Percentiles rank a stretch among this genome's conserved stretches.
Evolutionary conservation across 2,888 invertebrate species (phyloP).

Genomic region (Myopa testacea): DNA sequence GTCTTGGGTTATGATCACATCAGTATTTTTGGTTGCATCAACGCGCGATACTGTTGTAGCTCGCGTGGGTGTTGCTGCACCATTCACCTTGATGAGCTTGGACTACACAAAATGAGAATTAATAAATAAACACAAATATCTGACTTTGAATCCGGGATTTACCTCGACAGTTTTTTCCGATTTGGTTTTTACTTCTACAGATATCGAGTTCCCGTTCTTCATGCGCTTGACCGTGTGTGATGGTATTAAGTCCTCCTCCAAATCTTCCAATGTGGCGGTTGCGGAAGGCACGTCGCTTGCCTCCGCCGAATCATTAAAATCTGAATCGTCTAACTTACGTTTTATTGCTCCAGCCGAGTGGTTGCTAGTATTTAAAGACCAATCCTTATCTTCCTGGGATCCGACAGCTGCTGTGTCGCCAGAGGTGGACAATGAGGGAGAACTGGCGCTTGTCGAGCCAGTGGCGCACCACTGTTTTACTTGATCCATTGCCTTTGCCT

Average conservation of each 20-base stretch:
- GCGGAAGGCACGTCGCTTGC: slow-evolving; percentile 58
- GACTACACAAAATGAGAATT: slow-evolving; percentile 46
- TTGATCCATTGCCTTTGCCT: slow-evolving; percentile 83
- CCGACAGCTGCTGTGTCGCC: slow-evolving; percentile 42
- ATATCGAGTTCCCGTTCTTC: slow-evolving; percentile 64
- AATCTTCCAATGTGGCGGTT: slow-evolving; percentile 68
- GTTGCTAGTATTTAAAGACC: slow-evolving; percentile 51
- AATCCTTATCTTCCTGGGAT: slow-evolving; percentile 53
- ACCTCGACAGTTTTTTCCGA: slow-evolving; percentile 49
- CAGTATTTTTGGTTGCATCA: slow-evolving; percentile 58
- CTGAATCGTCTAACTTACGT: slow-evolving; percentile 70
- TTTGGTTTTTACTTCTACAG: slow-evolving; percentile 62
- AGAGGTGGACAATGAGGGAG: slow-evolving; percentile 41
- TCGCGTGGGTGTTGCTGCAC: slow-evolving; percentile 50
- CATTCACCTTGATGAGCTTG: slow-evolving; percentile 62
- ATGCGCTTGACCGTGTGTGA: slow-evolving; percentile 71
- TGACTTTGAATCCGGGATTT: neutral
- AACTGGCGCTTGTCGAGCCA: slow-evolving; percentile 50
- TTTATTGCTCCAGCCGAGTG: slow-evolving; percentile 58
- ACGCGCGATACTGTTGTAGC: slow-evolving; percentile 47
- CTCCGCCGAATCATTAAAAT: slow-evolving; percentile 69
- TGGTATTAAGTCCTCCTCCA: slow-evolving; percentile 70
- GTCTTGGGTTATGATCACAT: slow-evolving; percentile 67
- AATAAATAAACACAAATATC: neutral
- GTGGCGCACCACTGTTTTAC: slow-evolving; percentile 82